phyloP scores from a whole-genome alignment of 2,888 invertebrate species.

The Cosmia pyralina region DNA sequence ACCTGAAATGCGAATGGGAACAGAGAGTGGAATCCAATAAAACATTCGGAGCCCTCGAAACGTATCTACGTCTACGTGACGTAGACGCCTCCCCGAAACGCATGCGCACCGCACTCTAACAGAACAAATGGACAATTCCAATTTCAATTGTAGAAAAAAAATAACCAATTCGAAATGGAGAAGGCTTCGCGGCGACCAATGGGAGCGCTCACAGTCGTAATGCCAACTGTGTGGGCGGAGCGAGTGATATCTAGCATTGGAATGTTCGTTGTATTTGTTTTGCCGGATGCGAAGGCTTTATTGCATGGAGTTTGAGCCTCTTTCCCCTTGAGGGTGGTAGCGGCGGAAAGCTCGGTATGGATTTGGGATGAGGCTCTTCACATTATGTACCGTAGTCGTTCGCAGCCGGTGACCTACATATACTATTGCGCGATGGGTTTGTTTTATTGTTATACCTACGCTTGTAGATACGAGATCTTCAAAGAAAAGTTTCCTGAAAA shows the following conservation, averaged over 20 bases:
- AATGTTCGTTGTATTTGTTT: constrained; percentile 90
- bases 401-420: constrained; percentile 76
- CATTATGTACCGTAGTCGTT: constrained; percentile 85
- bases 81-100: constrained; percentile 84
- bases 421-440: constrained; percentile 59
- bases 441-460: constrained; percentile 34
- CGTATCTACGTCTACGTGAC: constrained; percentile 89
- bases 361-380: constrained; percentile 85
- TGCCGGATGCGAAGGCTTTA: constrained; percentile 89
- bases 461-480: constrained; percentile 11
- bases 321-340: constrained; percentile 86
- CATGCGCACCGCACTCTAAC: constrained; percentile 85
- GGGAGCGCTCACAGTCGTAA: constrained; percentile 88
- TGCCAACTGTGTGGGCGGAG: constrained; percentile 90
- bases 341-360: constrained; percentile 87
- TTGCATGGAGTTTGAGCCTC: constrained; percentile 88
- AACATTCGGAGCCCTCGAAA: constrained; percentile 86
- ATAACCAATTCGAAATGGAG: constrained; percentile 90
- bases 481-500: neutral
- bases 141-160: constrained; percentile 90
- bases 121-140: constrained; percentile 88
- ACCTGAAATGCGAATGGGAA: constrained; percentile 87
- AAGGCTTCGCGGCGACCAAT: constrained; percentile 89
- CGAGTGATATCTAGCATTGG: constrained; percentile 91
- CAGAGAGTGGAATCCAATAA: constrained; percentile 87